These are phyloP conservation scores for Digitonthophagus gazella DNA, from an alignment of 2,888 invertebrate genomes.

Conservation along the genomic window DNA sequence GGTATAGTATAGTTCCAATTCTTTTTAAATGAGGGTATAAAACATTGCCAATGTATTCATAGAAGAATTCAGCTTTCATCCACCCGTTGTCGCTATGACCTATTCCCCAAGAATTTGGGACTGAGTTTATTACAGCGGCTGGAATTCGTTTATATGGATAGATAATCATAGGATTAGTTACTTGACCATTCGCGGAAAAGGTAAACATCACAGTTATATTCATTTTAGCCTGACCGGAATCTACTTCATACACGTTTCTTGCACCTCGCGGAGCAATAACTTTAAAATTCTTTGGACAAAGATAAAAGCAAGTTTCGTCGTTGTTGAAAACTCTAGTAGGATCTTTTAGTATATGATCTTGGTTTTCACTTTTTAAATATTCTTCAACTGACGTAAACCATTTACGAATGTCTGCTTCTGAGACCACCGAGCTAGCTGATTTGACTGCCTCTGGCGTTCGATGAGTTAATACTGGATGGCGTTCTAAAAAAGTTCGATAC, in stretches of 20 bases:
- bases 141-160: conserved; percentile 44
- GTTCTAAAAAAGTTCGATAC: conserved; percentile 32
- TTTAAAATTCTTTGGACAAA: conserved; percentile 32
- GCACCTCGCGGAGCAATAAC: conserved; percentile 31
- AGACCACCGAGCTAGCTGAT: conserved; percentile 35
- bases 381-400: conserved; percentile 36
- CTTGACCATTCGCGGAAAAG: conserved; percentile 34
- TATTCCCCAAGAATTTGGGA: conserved; percentile 45
- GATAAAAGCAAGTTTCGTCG: conserved; percentile 36
- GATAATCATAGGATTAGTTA: conserved; percentile 38
- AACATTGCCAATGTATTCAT: conserved; percentile 40
- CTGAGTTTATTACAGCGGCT: conserved; percentile 37
- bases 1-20: too few species aligned
- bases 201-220: conserved; percentile 38
- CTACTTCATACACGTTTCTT: conserved; percentile 38
- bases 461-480: conserved; percentile 33
- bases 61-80: conserved; percentile 48
- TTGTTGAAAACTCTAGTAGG: conserved; percentile 33
- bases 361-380: conserved; percentile 7
- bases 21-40: too few species aligned
- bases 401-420: conserved; percentile 36
- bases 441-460: conserved; percentile 37
- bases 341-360: not conserved
- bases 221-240: conserved; percentile 34
- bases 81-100: conserved; percentile 46